These are phyloP conservation scores for Cephonodes hylas DNA, from an alignment of 2,888 invertebrate species.

Conservation along the genomic window DNA sequence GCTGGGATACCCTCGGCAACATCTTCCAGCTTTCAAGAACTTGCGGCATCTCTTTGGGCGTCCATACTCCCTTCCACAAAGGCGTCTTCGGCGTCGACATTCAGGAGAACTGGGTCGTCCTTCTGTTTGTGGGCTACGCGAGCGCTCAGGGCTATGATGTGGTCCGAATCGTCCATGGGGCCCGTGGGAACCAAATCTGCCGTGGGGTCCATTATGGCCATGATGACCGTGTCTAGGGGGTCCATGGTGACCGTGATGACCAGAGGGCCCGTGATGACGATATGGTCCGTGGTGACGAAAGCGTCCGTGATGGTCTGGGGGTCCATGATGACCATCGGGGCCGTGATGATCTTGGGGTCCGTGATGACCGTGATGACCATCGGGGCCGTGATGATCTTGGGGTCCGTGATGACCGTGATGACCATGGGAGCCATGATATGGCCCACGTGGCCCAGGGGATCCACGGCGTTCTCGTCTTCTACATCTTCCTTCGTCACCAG, in stretches of 20 bases:
- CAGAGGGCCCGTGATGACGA: conserved; percentile 1
- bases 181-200: conserved; percentile 14
- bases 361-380: background rate
- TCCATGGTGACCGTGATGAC: conserved; percentile 12
- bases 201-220: conserved; percentile 17
- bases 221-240: conserved; percentile 15
- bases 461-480: background rate
- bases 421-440: background rate
- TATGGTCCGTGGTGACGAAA: background rate
- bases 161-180: background rate
- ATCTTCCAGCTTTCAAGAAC: background rate
- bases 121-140: background rate
- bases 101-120: background rate
- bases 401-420: background rate
- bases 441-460: background rate
- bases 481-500: too few species aligned
- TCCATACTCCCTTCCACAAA: background rate
- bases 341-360: background rate
- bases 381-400: background rate
- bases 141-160: background rate
- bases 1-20: background rate
- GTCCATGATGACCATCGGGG: background rate
- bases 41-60: background rate
- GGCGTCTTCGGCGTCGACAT: background rate
- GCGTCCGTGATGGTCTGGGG: background rate